Percentiles rank a stretch among this genome's conserved stretches.
phyloP scores from a whole-genome alignment of 2,797 vertebrate species.

The Lacerta bilineata region DNA sequence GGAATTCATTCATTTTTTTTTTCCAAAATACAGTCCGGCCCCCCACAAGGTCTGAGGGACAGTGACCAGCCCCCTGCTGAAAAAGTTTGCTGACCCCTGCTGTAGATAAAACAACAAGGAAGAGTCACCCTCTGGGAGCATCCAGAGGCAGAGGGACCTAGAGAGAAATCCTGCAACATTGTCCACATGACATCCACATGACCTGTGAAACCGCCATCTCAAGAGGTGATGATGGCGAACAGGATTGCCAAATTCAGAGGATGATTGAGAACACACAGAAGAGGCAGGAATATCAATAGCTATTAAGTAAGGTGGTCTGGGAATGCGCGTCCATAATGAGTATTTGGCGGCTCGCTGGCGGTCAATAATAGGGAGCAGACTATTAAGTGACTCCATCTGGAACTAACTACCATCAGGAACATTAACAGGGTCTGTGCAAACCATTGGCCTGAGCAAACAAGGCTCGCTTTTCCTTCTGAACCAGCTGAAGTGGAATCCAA shows the following conservation, averaged over 20 bases:
- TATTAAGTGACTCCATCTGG: conserved; percentile 40
- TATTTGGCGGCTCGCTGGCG: conserved; percentile 16
- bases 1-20: too few relatives aligned
- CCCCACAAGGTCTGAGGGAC: too few relatives aligned
- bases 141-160: not conserved
- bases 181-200: not conserved
- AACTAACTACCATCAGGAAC: conserved; percentile 14
- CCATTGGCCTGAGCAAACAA: not conserved
- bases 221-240: not conserved
- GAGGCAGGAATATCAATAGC: conserved; percentile 36
- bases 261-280: not conserved
- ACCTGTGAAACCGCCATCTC: not conserved
- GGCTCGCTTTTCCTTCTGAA: not conserved
- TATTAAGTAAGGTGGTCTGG: conserved; percentile 37
- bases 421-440: not conserved
- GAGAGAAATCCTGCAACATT: not conserved
- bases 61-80: too few relatives aligned
- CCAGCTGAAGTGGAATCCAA: not conserved
- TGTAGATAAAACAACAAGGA: not conserved
- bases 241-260: not conserved
- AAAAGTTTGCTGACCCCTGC: too few relatives aligned
- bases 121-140: not conserved
- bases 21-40: too few relatives aligned
- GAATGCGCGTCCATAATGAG: conserved; percentile 28
- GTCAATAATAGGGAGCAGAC: conserved; percentile 30